Conservation (phyloP, 2,797 vertebrate species). For the Prionace glauca region DNA sequence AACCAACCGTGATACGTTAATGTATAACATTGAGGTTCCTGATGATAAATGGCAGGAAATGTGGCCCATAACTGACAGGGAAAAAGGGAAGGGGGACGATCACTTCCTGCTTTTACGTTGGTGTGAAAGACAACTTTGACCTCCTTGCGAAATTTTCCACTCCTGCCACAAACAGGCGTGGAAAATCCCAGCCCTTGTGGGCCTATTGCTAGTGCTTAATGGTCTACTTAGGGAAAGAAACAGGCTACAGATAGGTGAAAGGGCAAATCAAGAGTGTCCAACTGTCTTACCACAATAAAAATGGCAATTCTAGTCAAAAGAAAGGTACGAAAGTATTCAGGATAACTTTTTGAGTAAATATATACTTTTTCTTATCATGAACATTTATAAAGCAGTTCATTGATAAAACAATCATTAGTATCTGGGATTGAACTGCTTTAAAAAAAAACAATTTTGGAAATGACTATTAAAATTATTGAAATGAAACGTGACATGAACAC, state of each 20-base stretch:
- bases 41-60: too few relatives aligned
- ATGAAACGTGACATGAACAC: neutral
- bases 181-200: neutral
- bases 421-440: neutral
- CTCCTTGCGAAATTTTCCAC: too few relatives aligned
- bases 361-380: neutral
- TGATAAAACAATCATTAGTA: neutral
- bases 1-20: too few relatives aligned
- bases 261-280: neutral
- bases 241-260: neutral
- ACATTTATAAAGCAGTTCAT: neutral
- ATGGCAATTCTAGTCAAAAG: neutral
- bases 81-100: too few relatives aligned
- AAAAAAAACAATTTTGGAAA: neutral
- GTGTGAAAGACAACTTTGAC: too few relatives aligned
- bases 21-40: too few relatives aligned
- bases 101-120: too few relatives aligned
- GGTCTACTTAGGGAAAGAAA: neutral
- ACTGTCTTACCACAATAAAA: neutral
- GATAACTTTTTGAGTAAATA: neutral
- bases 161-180: too few relatives aligned
- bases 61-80: too few relatives aligned
- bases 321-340: neutral
- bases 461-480: neutral
- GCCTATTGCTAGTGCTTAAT: neutral